phyloP scores from a whole-genome alignment of 2,113 vertebrate species.

The Apaloderma vittatum region DNA sequence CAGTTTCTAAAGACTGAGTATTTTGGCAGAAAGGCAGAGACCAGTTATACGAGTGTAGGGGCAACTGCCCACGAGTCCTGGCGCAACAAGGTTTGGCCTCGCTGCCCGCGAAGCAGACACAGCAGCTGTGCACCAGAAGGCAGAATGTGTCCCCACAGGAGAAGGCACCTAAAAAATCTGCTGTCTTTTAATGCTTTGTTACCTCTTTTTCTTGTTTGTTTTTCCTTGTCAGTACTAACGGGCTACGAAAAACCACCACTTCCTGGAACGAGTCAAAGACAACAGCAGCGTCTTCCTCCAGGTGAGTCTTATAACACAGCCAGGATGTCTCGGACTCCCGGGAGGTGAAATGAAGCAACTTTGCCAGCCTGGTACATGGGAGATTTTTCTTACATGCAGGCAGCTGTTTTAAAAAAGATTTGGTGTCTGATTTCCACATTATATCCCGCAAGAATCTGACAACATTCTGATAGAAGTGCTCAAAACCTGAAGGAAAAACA shows the following conservation, averaged over 20 bases:
- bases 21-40: background rate
- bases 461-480: background rate
- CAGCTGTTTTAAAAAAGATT: background rate
- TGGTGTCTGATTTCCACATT: background rate
- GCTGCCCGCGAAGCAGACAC: background rate
- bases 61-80: background rate
- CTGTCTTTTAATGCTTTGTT: background rate
- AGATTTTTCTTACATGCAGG: background rate
- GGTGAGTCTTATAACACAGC: background rate
- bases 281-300: background rate
- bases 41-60: background rate
- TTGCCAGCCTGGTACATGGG: background rate
- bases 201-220: background rate
- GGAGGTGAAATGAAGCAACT: background rate
- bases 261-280: background rate
- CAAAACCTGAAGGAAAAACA: background rate
- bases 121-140: background rate
- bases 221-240: background rate
- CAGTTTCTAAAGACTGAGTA: rapidly evolving
- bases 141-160: background rate
- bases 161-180: background rate
- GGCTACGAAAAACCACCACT: background rate
- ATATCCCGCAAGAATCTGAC: background rate
- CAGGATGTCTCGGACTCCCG: background rate
- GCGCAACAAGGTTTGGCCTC: background rate